Conservation (phyloP, 2,888 invertebrate genomes). For the Drosophila rellima region DNA sequence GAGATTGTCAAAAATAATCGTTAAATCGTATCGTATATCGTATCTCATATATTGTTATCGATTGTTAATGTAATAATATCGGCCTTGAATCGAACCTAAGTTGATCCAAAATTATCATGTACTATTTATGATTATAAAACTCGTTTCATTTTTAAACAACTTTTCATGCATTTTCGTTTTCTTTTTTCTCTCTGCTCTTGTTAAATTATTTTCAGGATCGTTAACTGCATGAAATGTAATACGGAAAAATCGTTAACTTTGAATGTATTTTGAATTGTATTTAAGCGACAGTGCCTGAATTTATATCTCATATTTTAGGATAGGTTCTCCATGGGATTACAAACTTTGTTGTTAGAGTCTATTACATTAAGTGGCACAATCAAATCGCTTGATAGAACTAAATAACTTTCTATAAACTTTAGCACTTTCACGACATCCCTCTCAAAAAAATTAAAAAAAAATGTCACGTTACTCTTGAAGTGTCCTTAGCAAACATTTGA, state of each 20-base stretch:
- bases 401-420: constrained; percentile 15
- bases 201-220: constrained; percentile 82
- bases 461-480: constrained; percentile 67
- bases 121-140: constrained; percentile 13
- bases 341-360: constrained; percentile 22
- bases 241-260: constrained; percentile 83
- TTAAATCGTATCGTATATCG: constrained; percentile 35
- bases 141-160: constrained; percentile 31
- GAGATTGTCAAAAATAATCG: constrained; percentile 51
- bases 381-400: constrained; percentile 17
- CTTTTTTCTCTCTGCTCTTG: constrained; percentile 45
- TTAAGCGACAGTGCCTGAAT: constrained; percentile 60
- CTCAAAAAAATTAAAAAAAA: constrained; percentile 3
- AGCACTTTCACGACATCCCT: constrained; percentile 40
- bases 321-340: constrained; percentile 24
- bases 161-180: constrained; percentile 48
- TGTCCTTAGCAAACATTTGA: constrained; percentile 66
- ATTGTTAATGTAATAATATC: constrained; percentile 35
- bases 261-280: constrained; percentile 77
- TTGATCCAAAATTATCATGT: constrained; percentile 1
- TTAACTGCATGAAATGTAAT: constrained; percentile 85
- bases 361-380: constrained; percentile 21
- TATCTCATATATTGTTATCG: constrained; percentile 40
- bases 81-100: constrained; percentile 10
- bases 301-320: constrained; percentile 5